Percentiles rank a stretch among this genome's conserved stretches.
Evolutionary conservation across 2,797 vertebrate species (phyloP).

Genomic region (Perdix hodgsoniae): DNA sequence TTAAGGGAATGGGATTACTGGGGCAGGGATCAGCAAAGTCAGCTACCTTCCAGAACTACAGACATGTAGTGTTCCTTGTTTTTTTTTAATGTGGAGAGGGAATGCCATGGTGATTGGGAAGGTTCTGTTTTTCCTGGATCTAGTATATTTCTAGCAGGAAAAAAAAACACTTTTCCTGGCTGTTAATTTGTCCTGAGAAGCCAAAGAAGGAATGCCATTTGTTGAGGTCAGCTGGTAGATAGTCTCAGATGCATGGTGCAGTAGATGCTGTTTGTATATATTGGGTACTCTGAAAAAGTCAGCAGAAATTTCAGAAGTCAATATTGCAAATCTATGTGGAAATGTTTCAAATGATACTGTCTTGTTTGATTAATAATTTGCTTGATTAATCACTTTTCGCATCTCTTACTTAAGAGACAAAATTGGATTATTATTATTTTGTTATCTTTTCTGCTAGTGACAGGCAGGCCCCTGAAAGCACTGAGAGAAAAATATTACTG

Average conservation of each 20-base stretch:
- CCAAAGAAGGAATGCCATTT: not conserved
- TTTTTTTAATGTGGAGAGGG: not conserved
- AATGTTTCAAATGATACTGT: not conserved
- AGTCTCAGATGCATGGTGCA: not conserved
- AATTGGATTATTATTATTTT: not conserved
- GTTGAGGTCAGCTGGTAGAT: not conserved
- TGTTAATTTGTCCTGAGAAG: not conserved
- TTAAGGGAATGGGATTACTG: not conserved
- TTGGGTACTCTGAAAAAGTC: not conserved
- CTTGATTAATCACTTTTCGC: not conserved
- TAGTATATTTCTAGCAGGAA: not conserved
- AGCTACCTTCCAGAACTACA: not conserved
- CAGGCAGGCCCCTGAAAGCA: not conserved
- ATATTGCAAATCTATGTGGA: not conserved
- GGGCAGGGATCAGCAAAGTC: not conserved
- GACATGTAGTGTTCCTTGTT: not conserved
- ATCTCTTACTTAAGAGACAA: not conserved
- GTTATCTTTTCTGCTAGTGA: not conserved
- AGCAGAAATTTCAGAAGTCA: not conserved
- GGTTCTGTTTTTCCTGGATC: not conserved
- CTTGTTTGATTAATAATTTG: not conserved
- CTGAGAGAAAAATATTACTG: not conserved
- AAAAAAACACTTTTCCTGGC: not conserved
- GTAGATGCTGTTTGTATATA: not conserved
- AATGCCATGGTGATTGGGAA: not conserved